Base-by-base conservation (phyloP, 1,140 invertebrate genomes). In the Centruroides sculpturatus region DNA sequence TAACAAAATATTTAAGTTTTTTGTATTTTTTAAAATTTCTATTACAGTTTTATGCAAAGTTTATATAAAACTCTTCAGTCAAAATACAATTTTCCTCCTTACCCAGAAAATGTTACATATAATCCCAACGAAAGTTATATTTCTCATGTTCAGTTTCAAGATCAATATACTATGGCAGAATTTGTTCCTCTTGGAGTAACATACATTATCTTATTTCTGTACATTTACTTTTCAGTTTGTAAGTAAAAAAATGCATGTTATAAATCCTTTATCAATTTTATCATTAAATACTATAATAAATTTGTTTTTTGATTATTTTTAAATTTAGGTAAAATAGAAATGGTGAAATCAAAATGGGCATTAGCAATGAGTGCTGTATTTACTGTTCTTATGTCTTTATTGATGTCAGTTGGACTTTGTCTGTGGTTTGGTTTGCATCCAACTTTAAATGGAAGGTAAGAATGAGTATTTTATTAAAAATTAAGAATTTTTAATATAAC, bases 351-450 rank as follows among this genome's bases (percentile, higher is more conserved):
- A 3, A 94, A 96, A 75, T 76, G 92, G 57, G 85, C 89, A 3
- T 82, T 98, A 68, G 90, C 93, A 0, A 80, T 94, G 49, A 87
- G 87, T 71, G 90, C 92, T 4, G 85, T 92, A 6, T 71, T 89
- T 5, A 95, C 92, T 3, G 86, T 97, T 1, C 79, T 92, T 3
- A 83, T 86, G 3, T 95, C 92, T 36, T 74, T 98, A 3, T 82
- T 86, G 4, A 97, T 97, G 87, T 93, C 92, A 3, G 81, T 94
- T 65, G 93, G 93, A 35, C 79, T 97, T 34, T 97, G 92, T 75
- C 87, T 92, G 66, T 87, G 92, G 69, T 94, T 97, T 73, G 92
- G 80, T 47, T 67, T 83, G 12, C 75, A 74, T 54, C 78, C 80
- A 55, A 75, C 76, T 55, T 68, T 81, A 8, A 80, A 77, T 70